Base-by-base conservation (phyloP, 2,113 vertebrate species). In the Marmota monax region DNA sequence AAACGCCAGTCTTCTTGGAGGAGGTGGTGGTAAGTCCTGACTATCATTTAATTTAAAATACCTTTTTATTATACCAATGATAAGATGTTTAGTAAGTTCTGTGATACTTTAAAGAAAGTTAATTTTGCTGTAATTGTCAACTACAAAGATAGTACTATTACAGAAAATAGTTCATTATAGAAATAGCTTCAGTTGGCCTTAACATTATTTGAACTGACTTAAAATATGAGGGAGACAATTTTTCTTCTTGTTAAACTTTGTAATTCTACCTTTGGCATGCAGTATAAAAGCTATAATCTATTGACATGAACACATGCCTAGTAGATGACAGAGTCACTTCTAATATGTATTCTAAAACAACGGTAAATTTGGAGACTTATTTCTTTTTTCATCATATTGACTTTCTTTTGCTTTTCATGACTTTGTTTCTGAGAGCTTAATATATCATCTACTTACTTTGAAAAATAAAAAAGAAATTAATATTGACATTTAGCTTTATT, bases 1-100 rank as follows among this genome's bases (percentile, higher is more conserved):
- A 98, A 99, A 99, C 99, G 99, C 99, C 98, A 99, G 99, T 99
- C 99, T 99, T 97, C 99, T 99, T 96, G 99, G 99, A 98, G 99
- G 99, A 95, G 99, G 99, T 20, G 99, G 99, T 98, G 99, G 99
- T 99, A 98, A 99, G 99, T 99, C 67, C 92, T 94, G 88, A 94
- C 89, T 39, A 90, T 85, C 58, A 58, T 48, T 96, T 96, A 76
- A 95, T 8, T 92, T 96, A 96, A 85, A 96, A 76, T 95, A 48
- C 23, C 79, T 83, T 84, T 91, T 87, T 84, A 91, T 96, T 90
- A 80, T 7, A 74, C 23, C 42, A 96, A 80, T 27, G 16, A 39
- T 5, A 83, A 85, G 53, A 78, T 94, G 14, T n/a, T 95, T 85
- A 72, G 9, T 69, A 96, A 87, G 11, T 92, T 97, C 20, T 92